phyloP scores from a whole-genome alignment of 2,888 invertebrate genomes.

The Nineta flava region DNA sequence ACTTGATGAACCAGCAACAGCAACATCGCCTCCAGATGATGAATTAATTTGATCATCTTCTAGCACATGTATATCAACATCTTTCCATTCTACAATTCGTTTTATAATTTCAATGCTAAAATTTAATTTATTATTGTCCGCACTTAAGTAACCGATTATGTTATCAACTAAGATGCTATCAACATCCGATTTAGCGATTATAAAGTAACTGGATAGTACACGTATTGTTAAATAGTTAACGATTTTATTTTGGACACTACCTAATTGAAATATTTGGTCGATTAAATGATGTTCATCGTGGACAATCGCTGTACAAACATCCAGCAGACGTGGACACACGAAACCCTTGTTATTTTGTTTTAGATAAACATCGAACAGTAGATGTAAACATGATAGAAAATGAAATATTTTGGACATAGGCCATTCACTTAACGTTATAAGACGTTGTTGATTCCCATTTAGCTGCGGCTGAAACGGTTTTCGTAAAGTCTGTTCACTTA shows the following conservation, averaged over 20 bases:
- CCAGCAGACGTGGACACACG: slow-evolving; percentile 66
- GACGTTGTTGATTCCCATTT: slow-evolving; percentile 31
- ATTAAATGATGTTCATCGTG: slow-evolving; percentile 70
- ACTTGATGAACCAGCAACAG: slow-evolving; percentile 16
- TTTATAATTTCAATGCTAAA: slow-evolving; percentile 75
- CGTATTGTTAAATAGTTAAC: slow-evolving; percentile 66
- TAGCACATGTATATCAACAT: slow-evolving; percentile 61
- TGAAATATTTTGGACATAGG: slow-evolving; percentile 52
- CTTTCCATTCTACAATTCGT: slow-evolving; percentile 79
- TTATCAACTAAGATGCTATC: slow-evolving; percentile 68
- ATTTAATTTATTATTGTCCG: slow-evolving; percentile 57
- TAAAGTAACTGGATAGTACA: slow-evolving; percentile 67
- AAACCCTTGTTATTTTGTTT: slow-evolving; percentile 70
- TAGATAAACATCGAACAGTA: slow-evolving; percentile 68
- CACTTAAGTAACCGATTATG: slow-evolving; percentile 53
- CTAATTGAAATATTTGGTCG: slow-evolving; percentile 66
- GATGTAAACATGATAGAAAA: slow-evolving; percentile 68
- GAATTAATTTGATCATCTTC: slow-evolving; percentile 40
- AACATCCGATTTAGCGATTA: slow-evolving; percentile 67
- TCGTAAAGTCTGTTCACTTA: slow-evolving; percentile 50
- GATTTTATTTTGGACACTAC: slow-evolving; percentile 63
- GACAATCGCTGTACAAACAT: slow-evolving; percentile 63
- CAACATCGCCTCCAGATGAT: slow-evolving; percentile 16
- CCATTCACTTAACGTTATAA: slow-evolving; percentile 42
- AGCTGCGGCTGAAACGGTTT: slow-evolving; percentile 54